Evolutionary conservation across 2,113 vertebrate species (phyloP), one percentile per base, ranked within the genome.

Genomic region (Gambusia affinis): DNA sequence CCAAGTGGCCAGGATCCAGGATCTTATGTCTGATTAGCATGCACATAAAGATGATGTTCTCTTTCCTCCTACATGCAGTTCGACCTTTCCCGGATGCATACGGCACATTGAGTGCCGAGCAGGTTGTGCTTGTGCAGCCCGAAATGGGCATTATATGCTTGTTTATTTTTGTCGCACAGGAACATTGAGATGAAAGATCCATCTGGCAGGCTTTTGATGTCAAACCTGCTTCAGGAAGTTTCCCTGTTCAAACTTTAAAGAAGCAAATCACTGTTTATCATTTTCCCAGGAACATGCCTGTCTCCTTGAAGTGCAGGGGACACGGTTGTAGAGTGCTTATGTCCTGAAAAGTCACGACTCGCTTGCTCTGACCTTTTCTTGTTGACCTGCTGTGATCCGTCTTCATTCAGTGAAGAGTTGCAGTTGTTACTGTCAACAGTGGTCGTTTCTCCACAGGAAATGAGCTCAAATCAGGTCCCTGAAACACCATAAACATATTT

Each of bases 21-120:
- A 69, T 73, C 42, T 74, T 61, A 70, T 78, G 61, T 80, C 70
- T 81, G 80, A 87, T 79, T 73, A 79, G 70, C 54, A 82, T 71
- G 77, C 81, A 72, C 80, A 84, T 84, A 72, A 79, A 81, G 72
- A 85, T 81, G 66, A 85, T 81, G 73, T 76, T 85, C 75, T 62
- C 39, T 42, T 72, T 76, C 78, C 75, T 60, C 66, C 69, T 70
- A 84, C 80, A 27, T 27, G 27, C 27, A 82, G 69, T 67, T 47
- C 85, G 75, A 84, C 83, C 83, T 88, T 76, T 82, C 14, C 22
- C 44, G 57, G 66, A 33, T 42, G n/a, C 69, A 57, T 71, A 63
- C 37, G 76, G 64, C 76, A 65, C 79, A 68, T 33, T 71, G 60
- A 69, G 27, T 44, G 39, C 8, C 37, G 65, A 67, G 67, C 44